phyloP scores from a whole-genome alignment of 1,140 invertebrate species.

The Penaeus japonicus region DNA sequence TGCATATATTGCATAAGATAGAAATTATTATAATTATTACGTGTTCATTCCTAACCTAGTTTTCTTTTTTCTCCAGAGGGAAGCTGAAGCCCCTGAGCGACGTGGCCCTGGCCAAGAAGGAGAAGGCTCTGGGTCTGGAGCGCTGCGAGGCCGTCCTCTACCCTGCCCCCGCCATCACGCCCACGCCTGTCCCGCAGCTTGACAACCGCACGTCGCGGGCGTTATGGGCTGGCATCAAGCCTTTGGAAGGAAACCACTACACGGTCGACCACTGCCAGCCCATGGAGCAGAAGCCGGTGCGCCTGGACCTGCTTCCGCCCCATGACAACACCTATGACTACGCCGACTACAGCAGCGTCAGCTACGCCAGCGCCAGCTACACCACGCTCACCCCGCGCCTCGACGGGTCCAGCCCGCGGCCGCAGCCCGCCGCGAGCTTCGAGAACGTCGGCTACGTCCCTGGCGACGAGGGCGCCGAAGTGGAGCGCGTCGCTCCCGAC shows the following conservation, averaged over 20 bases:
- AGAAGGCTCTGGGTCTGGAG: conserved; percentile 60
- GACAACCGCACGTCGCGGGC: conserved; percentile 70
- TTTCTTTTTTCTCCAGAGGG: conserved; percentile 45
- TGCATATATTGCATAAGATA: background rate
- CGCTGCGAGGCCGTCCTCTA: conserved; percentile 68
- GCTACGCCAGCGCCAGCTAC: conserved; percentile 48
- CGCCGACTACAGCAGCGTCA: conserved; percentile 57
- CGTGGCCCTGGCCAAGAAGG: conserved; percentile 58
- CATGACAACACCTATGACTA: conserved; percentile 58
- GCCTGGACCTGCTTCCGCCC: conserved; percentile 56
- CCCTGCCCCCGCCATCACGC: conserved; percentile 66
- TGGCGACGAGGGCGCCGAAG: conserved; percentile 54
- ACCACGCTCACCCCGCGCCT: conserved; percentile 67
- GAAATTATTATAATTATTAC: background rate
- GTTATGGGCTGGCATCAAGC: conserved; percentile 83
- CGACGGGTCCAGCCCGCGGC: conserved; percentile 66
- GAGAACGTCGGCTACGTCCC: conserved; percentile 57
- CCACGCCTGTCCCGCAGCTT: conserved; percentile 64
- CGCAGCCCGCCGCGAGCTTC: conserved; percentile 48
- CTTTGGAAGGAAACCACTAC: conserved; percentile 67
- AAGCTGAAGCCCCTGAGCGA: conserved; percentile 59
- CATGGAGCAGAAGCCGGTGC: conserved; percentile 58
- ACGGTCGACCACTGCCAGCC: conserved; percentile 60
- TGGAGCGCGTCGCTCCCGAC: conserved; percentile 34
- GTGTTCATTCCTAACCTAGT: background rate